Evolutionary conservation across 2,113 vertebrate genomes (phyloP).

Genomic region (Sterna hirundo): DNA sequence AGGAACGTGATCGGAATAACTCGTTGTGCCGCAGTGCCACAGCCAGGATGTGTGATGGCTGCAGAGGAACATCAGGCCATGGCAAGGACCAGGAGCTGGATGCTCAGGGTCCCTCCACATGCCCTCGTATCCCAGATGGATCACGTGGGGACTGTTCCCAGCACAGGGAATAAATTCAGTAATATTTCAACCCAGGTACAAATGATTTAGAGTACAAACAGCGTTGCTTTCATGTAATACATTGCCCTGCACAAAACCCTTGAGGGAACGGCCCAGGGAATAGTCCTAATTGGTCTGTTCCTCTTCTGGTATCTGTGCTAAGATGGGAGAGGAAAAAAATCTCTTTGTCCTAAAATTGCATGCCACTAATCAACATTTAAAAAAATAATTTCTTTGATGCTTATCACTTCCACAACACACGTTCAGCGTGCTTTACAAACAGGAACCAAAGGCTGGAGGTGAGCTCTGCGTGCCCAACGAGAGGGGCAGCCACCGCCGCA

Average conservation of each 20-base stretch:
- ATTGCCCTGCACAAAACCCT: not conserved
- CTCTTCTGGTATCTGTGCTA: not conserved
- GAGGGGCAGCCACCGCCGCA: not conserved
- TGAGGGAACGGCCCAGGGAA: not conserved
- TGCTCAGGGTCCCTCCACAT: not conserved
- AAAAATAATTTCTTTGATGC: not conserved
- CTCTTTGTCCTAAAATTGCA: not conserved
- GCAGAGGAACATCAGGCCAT: not conserved
- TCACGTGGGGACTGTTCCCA: not conserved
- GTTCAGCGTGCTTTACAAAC: not conserved
- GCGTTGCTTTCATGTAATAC: not conserved
- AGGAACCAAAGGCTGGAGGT: not conserved
- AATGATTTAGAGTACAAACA: not conserved
- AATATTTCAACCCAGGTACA: conserved; percentile 17
- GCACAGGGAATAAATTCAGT: not conserved
- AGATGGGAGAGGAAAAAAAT: fast-evolving
- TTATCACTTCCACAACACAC: not conserved
- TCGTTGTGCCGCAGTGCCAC: fast-evolving
- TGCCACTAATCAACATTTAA: not conserved
- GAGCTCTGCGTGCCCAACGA: fast-evolving
- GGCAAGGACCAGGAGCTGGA: not conserved
- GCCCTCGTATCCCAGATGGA: not conserved
- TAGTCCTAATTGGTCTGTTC: not conserved
- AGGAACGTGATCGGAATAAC: not conserved
- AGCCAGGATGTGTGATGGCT: not conserved